Percentiles rank a stretch among this genome's conserved stretches.
Evolutionary conservation across 2,888 invertebrate genomes (phyloP).

Genomic region (Nomada hirtipes): DNA sequence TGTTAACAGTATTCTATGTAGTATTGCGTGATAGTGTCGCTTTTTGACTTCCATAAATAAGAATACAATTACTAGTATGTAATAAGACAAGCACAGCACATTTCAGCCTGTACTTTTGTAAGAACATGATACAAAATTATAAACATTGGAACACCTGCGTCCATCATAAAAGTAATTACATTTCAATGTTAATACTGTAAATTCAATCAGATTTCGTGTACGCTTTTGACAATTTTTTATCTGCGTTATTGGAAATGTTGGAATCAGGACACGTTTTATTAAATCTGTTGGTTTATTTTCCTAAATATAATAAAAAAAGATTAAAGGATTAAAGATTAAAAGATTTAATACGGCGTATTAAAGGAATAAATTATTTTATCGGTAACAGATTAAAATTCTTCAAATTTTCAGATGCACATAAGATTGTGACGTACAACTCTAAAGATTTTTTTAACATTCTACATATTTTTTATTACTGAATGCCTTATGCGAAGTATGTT

Average conservation of each 20-base stretch:
- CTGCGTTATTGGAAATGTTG: slow-evolving; percentile 43
- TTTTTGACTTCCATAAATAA: slow-evolving; percentile 75
- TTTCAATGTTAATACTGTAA: slow-evolving; percentile 67
- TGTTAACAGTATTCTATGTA: slow-evolving; percentile 56
- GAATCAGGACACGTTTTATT: slow-evolving; percentile 28
- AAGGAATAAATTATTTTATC: slow-evolving; percentile 7
- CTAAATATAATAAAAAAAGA: background rate
- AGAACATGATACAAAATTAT: slow-evolving; percentile 69
- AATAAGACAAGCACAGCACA: slow-evolving; percentile 77
- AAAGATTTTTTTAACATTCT: slow-evolving; percentile 15
- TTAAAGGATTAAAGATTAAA: no score
- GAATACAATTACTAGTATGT: slow-evolving; percentile 71
- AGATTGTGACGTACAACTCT: background rate
- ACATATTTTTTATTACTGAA: slow-evolving; percentile 17
- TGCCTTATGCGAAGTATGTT: slow-evolving; percentile 10
- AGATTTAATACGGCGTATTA: no score
- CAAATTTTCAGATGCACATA: background rate
- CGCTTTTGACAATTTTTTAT: slow-evolving; percentile 58
- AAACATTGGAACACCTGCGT: slow-evolving; percentile 68
- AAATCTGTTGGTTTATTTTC: background rate
- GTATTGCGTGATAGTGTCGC: slow-evolving; percentile 69
- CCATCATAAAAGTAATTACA: slow-evolving; percentile 65
- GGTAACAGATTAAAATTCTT: slow-evolving; percentile 1
- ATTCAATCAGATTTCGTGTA: slow-evolving; percentile 78
- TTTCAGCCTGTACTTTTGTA: slow-evolving; percentile 80